Evolutionary conservation across 2,888 invertebrate genomes (phyloP).

Genomic region (Drosophila emarginata): DNA sequence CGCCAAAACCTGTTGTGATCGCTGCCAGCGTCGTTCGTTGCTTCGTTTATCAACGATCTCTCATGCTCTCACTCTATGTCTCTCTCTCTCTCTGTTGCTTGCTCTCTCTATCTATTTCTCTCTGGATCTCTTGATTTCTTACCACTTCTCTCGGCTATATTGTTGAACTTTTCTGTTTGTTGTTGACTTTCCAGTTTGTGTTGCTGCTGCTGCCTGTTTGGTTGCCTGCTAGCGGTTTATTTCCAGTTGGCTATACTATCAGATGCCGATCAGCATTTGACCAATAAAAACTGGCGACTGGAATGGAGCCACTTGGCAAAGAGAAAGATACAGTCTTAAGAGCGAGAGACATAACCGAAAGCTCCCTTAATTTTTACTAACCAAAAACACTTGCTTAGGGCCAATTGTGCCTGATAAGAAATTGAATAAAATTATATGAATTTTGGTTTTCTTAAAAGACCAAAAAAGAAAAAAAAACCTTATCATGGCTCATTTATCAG

Average conservation of each 20-base stretch:
- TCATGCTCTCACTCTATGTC: slow-evolving; percentile 14
- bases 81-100: slow-evolving; percentile 18
- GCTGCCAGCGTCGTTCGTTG: slow-evolving; percentile 75
- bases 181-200: slow-evolving; percentile 70
- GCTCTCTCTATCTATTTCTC: slow-evolving; percentile 17
- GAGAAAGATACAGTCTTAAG: slow-evolving; percentile 39
- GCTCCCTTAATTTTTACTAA: slow-evolving; percentile 11
- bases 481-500: slow-evolving; percentile 71
- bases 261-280: slow-evolving; percentile 75
- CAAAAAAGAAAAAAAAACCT: slow-evolving; percentile 5
- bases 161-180: slow-evolving; percentile 58
- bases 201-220: slow-evolving; percentile 30
- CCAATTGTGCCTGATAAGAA: slow-evolving; percentile 62
- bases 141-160: slow-evolving; percentile 16
- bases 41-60: slow-evolving; percentile 60
- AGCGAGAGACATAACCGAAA: slow-evolving; percentile 20
- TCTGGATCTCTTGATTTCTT: slow-evolving; percentile 10
- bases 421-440: slow-evolving; percentile 71
- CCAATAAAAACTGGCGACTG: slow-evolving; percentile 78
- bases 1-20: slow-evolving; percentile 68
- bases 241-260: slow-evolving; percentile 77
- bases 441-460: slow-evolving; percentile 34
- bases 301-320: slow-evolving; percentile 45
- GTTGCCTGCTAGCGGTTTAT: slow-evolving; percentile 74
- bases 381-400: slow-evolving; percentile 41